Evolutionary conservation across 2,113 vertebrate species (phyloP), one percentile per base, ranked within the genome.

Genomic region (Ivindomyrus marchei): DNA sequence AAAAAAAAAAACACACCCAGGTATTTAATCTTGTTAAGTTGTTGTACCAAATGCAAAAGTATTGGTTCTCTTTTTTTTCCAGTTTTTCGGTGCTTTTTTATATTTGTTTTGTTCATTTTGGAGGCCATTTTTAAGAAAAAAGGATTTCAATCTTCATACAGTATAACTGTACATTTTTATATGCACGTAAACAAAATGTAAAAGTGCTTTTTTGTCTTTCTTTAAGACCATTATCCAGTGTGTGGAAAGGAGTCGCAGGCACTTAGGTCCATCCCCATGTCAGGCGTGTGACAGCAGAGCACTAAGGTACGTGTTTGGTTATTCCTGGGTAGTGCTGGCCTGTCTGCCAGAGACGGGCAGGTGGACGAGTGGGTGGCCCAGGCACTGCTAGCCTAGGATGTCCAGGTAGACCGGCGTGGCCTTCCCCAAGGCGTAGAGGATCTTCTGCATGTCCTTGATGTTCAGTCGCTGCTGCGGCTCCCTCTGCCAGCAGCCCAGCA

Each of bases 401-500:
- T 97, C 96, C 93, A 97, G 94, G 91, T 97, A 97, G 53, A 96
- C 96, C 0, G 96, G 96, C 4, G 96, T 94, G 88, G 96, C 93
- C 94, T 97, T 96, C 92, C 96, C 96, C 91, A 97, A 89, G 27
- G 94, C 91, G 86, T 95, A 93, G 31, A 97, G 93, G 66, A 95
- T 94, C 91, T 96, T 96, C 92, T 96, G 95, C 92, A 97, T 96
- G 93, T 96, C 96, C 91, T 96, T 96, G 90, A 97, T 95, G 93
- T 95, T 96, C 56, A 96, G 94, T 77, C 96, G 94, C 91, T 96
- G 96, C 77, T 96, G 96, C 0, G 96, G 96, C 90, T 97, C 96
- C 77, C 96, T 93, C 92, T 96, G 96, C 96, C 96, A 97, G 91
- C 96, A 97, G 88, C 96, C 95, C 88, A 96, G 91, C 96, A 97